Percentiles rank a stretch among this genome's conserved stretches.
These are phyloP conservation scores for Gymnopithys bicolor DNA, from an alignment of 2,797 vertebrate species.

Conservation along the genomic window DNA sequence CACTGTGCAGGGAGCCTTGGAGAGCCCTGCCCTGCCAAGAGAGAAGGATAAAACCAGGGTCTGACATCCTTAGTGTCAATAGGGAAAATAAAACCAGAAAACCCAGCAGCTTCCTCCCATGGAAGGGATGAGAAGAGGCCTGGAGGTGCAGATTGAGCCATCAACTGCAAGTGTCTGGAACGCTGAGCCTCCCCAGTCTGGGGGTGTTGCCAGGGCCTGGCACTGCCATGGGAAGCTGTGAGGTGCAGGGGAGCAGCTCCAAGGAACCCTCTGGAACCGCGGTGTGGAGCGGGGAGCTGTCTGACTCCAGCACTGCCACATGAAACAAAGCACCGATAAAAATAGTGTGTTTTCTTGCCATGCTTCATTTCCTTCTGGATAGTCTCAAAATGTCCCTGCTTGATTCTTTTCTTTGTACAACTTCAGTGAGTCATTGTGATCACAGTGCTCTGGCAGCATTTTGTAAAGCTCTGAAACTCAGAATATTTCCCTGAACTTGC, in stretches of 20 bases:
- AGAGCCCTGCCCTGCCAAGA: not conserved
- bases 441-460: slow-evolving; percentile 35
- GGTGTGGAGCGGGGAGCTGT: rapidly evolving
- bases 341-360: slow-evolving; percentile 47
- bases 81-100: not conserved
- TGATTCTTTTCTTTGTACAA: slow-evolving; percentile 42
- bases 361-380: slow-evolving; percentile 62
- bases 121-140: not conserved
- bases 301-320: not conserved
- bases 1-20: not conserved
- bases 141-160: not conserved
- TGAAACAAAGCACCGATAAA: slow-evolving; percentile 54
- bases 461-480: slow-evolving; percentile 10
- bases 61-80: not conserved
- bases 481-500: slow-evolving; percentile 25
- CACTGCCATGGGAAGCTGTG: not conserved
- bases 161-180: not conserved
- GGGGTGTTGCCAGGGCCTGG: not conserved
- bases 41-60: not conserved
- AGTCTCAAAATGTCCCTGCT: slow-evolving; percentile 50
- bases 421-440: slow-evolving; percentile 61
- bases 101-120: not conserved
- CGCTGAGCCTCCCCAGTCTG: not conserved
- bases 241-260: not conserved
- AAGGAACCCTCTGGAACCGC: not conserved